Percentiles rank a stretch among this genome's conserved stretches.
Evolutionary conservation across 2,888 invertebrate species (phyloP).

Genomic region (Caprella mutica): DNA sequence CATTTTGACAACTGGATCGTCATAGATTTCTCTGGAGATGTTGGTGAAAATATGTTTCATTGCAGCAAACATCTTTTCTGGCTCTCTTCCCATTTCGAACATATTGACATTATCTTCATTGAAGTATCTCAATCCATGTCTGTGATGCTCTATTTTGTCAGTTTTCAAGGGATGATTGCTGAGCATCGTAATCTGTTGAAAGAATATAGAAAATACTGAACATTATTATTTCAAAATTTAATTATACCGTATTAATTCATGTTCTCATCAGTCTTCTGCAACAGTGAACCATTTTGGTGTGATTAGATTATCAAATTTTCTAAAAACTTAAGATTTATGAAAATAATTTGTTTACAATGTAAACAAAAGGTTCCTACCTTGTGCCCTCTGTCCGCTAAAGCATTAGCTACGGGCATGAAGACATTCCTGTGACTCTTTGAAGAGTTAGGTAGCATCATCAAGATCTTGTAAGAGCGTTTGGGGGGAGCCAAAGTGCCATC

Average conservation of each 20-base stretch:
- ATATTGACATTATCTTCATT: slow-evolving; percentile 7
- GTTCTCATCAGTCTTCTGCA: too few species aligned
- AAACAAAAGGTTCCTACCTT: too few species aligned
- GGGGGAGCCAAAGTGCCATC: not conserved
- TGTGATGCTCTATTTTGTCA: slow-evolving; percentile 12
- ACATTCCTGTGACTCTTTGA: slow-evolving; percentile 48
- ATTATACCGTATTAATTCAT: too few species aligned
- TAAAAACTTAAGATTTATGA: too few species aligned
- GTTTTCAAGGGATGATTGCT: slow-evolving; percentile 1
- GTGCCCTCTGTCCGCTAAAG: slow-evolving; percentile 37
- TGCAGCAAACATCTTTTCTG: not conserved
- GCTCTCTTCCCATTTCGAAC: slow-evolving; percentile 10
- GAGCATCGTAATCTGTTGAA: slow-evolving; percentile 17
- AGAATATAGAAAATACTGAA: not conserved
- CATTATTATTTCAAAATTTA: too few species aligned
- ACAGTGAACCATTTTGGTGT: too few species aligned
- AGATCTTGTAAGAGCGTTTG: slow-evolving; percentile 16
- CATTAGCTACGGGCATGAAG: slow-evolving; percentile 38
- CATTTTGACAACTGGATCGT: slow-evolving; percentile 10
- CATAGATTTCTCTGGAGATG: slow-evolving; percentile 19
- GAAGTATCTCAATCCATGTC: slow-evolving; percentile 19
- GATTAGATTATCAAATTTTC: too few species aligned
- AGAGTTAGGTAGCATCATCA: slow-evolving; percentile 42
- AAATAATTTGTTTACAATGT: too few species aligned
- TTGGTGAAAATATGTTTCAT: not conserved